phyloP scores from a whole-genome alignment of 2,888 invertebrate species.

The Flabesymbios commensalis region DNA sequence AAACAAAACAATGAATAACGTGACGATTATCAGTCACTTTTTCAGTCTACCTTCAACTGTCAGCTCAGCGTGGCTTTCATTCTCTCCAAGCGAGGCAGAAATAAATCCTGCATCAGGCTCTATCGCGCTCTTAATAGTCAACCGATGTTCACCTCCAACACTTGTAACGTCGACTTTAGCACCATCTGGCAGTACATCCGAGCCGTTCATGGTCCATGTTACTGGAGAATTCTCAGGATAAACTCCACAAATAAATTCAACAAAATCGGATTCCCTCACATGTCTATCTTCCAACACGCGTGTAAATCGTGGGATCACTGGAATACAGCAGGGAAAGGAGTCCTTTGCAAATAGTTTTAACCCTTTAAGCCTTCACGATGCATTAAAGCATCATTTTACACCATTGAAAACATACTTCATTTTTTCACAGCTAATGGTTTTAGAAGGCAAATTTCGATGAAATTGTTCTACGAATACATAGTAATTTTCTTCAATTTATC shows the following conservation, averaged over 20 bases:
- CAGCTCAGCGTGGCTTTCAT: conserved; percentile 45
- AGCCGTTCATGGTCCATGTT: conserved; percentile 82
- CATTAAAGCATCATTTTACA: too few species aligned
- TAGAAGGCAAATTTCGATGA: too few species aligned
- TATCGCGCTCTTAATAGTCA: conserved; percentile 46
- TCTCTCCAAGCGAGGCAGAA: conserved; percentile 48
- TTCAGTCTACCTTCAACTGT: too few species aligned
- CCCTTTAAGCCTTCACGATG: too few species aligned
- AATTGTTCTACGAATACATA: too few species aligned
- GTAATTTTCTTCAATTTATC: too few species aligned
- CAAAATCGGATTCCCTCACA: conserved; percentile 60
- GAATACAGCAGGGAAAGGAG: too few species aligned
- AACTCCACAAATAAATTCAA: conserved; percentile 87
- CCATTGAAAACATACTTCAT: too few species aligned
- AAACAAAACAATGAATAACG: too few species aligned
- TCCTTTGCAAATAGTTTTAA: too few species aligned
- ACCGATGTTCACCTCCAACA: conserved; percentile 44
- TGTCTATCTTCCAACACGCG: conserved; percentile 24
- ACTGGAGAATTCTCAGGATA: conserved; percentile 93
- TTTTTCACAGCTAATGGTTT: too few species aligned
- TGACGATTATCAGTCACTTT: too few species aligned
- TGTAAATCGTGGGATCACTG: conserved; percentile 2
- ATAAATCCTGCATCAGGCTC: conserved; percentile 53
- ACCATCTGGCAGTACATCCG: conserved; percentile 26
- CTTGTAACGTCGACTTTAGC: conserved; percentile 36